Conservation (phyloP, 2,797 vertebrate genomes). For the Spinibarbus caldwelli region DNA sequence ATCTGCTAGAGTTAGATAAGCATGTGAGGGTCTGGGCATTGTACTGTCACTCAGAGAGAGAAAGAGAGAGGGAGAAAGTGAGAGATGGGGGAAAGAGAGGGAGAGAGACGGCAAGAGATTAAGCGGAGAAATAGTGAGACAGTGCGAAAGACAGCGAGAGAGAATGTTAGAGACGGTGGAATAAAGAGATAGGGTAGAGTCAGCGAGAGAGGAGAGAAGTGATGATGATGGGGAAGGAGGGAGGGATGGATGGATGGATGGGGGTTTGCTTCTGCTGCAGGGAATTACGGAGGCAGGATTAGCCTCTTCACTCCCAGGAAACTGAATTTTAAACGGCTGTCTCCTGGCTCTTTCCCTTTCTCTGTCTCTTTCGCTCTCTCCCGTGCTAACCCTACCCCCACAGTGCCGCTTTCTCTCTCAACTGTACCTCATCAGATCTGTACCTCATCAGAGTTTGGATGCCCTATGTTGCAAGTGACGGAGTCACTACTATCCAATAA, state of each 20-base stretch:
- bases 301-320: conserved; percentile 99
- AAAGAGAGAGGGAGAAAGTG: conserved; percentile 75
- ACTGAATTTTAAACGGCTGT: conserved; percentile 99
- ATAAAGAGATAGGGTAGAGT: conserved; percentile 83
- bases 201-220: conserved; percentile 68
- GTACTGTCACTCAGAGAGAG: conserved; percentile 98
- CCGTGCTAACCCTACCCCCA: conserved; percentile 47
- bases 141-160: conserved; percentile 52
- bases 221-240: conserved; percentile 58
- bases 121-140: conserved; percentile 59
- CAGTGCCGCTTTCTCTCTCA: conserved; percentile 48
- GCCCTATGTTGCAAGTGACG: conserved; percentile 45
- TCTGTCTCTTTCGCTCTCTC: conserved; percentile 72
- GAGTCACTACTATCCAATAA: conserved; percentile 31
- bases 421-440: conserved; percentile 54
- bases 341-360: conserved; percentile 73
- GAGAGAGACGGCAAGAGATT: conserved; percentile 72
- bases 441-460: conserved; percentile 48
- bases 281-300: conserved; percentile 99
- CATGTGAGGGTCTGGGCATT: conserved; percentile 98
- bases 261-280: conserved; percentile 99
- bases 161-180: conserved; percentile 61
- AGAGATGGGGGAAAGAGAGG: conserved; percentile 74
- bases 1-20: conserved; percentile 99
- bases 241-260: conserved; percentile 60